These are phyloP conservation scores for Sorex maritimensis DNA, from an alignment of 2,797 vertebrate species.

Conservation along the genomic window DNA sequence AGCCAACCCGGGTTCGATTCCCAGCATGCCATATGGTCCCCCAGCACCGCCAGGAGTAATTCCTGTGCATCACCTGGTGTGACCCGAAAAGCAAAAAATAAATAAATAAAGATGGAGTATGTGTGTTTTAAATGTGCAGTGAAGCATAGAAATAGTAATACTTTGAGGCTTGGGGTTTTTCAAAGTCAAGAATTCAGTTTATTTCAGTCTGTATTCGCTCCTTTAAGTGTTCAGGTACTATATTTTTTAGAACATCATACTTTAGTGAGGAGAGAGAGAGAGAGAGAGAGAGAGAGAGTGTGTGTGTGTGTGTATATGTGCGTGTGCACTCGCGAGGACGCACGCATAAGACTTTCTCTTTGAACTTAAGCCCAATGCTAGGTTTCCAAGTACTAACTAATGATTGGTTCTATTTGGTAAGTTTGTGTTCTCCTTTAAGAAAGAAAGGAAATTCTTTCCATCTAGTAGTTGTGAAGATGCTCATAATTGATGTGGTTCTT, in stretches of 20 bases:
- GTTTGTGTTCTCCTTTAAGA: conserved; percentile 41
- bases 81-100: too few relatives aligned
- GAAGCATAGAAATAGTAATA: conserved; percentile 42
- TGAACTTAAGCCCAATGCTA: not conserved
- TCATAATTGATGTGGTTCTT: conserved; percentile 86
- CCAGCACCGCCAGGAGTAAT: too few relatives aligned
- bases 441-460: conserved; percentile 1
- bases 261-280: not conserved
- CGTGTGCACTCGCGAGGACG: too few relatives aligned
- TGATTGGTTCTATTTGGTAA: not conserved
- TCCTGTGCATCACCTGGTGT: too few relatives aligned
- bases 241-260: not conserved
- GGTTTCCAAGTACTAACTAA: conserved; percentile 41
- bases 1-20: too few relatives aligned
- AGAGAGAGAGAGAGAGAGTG: too few relatives aligned
- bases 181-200: conserved; percentile 43
- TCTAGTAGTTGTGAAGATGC: conserved; percentile 80
- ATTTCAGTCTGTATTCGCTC: conserved; percentile 23
- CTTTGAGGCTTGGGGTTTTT: conserved; percentile 37
- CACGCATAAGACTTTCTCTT: not conserved
- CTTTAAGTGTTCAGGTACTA: not conserved
- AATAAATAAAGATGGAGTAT: conserved; percentile 69
- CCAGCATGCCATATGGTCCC: too few relatives aligned
- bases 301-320: not conserved
- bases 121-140: conserved; percentile 55